Percentiles rank a stretch among this genome's conserved stretches.
These are phyloP conservation scores for Teleogryllus occipitalis DNA, from an alignment of 1,140 invertebrate genomes.

Conservation along the genomic window DNA sequence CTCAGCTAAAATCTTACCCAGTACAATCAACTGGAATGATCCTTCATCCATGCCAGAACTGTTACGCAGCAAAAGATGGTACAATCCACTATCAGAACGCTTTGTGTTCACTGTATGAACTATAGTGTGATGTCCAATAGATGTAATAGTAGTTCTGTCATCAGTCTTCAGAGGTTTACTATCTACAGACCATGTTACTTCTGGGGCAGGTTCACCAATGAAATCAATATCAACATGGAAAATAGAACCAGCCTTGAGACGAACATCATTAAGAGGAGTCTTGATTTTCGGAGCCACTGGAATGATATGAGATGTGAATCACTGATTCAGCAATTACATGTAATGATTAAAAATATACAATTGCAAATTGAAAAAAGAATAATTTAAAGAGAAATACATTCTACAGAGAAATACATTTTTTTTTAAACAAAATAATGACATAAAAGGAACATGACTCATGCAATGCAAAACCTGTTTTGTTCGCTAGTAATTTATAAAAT, in stretches of 20 bases:
- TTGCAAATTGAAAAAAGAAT: too few relatives aligned
- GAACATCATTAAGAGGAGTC: conserved; percentile 76
- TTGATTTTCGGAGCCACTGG: conserved; percentile 85
- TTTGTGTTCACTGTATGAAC: conserved; percentile 84
- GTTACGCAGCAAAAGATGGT: conserved; percentile 74
- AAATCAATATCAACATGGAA: conserved; percentile 89
- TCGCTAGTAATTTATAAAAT: too few relatives aligned
- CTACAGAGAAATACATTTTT: too few relatives aligned
- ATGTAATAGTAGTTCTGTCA: conserved; percentile 75
- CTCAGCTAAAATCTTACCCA: conserved; percentile 41
- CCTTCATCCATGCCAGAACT: conserved; percentile 84
- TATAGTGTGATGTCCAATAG: conserved; percentile 84
- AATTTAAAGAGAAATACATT: too few relatives aligned
- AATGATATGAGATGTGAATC: conserved; percentile 25
- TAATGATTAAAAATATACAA: too few relatives aligned
- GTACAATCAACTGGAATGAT: conserved; percentile 78
- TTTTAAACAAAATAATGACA: too few relatives aligned
- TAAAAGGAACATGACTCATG: too few relatives aligned
- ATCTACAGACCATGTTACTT: conserved; percentile 75
- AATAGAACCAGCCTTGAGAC: conserved; percentile 85
- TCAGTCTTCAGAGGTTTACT: conserved; percentile 62
- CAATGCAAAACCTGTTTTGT: too few relatives aligned
- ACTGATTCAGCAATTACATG: too few relatives aligned
- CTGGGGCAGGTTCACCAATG: conserved; percentile 80
- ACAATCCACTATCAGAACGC: conserved; percentile 73